A percentile compares a stretch with the other conserved stretches of the same genome.
These are phyloP conservation scores for Leptinotarsa rubiginosa DNA, from an alignment of 2,888 invertebrate genomes.

Conservation along the genomic window DNA sequence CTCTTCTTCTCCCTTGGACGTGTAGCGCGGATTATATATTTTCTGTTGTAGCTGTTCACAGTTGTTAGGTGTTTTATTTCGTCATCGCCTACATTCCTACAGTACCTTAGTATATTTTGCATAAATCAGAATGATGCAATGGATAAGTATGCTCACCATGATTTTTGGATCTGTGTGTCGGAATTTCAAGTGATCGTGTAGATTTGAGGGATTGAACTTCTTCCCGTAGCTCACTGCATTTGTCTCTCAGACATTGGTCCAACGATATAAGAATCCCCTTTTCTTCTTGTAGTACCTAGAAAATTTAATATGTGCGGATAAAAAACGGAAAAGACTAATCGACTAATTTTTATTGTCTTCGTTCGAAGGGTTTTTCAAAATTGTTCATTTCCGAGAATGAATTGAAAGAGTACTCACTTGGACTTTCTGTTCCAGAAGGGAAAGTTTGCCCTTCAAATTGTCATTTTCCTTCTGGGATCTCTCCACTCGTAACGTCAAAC, in stretches of 20 bases:
- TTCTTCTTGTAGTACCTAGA: constrained; percentile 83
- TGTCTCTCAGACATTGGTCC: constrained; percentile 80
- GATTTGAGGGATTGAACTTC: constrained; percentile 75
- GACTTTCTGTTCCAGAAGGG: constrained; percentile 77
- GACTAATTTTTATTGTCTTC: not conserved
- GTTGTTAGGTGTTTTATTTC: no score
- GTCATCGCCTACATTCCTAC: no score
- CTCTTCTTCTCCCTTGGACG: no score
- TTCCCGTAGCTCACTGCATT: constrained; percentile 80
- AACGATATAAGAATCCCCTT: constrained; percentile 79
- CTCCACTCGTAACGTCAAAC: constrained; percentile 76
- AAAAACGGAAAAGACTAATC: no score
- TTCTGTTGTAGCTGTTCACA: no score
- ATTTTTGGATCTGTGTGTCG: constrained; percentile 37
- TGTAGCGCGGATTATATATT: no score
- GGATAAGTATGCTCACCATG: constrained; percentile 35
- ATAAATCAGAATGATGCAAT: not conserved
- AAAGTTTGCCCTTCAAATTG: constrained; percentile 75
- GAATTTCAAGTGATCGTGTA: constrained; percentile 65
- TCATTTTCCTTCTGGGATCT: constrained; percentile 78
- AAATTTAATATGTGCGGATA: constrained; percentile 5
- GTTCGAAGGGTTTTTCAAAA: not conserved
- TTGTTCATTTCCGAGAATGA: not conserved
- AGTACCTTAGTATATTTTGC: no score
- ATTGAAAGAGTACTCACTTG: constrained; percentile 67